phyloP scores from a whole-genome alignment of 2,888 invertebrate genomes.

The Eubasilissa splendida region DNA sequence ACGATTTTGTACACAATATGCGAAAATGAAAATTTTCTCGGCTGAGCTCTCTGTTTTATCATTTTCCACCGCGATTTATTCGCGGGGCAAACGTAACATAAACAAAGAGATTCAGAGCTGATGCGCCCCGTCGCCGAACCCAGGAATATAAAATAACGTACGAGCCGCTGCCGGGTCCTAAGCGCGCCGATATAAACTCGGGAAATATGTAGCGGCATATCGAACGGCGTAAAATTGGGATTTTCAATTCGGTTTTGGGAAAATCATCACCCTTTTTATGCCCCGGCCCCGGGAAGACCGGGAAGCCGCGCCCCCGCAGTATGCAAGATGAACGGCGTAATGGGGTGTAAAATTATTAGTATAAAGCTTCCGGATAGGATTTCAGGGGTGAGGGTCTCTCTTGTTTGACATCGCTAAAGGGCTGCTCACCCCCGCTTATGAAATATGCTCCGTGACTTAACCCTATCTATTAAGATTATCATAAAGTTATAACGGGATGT shows the following conservation, averaged over 20 bases:
- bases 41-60: slow-evolving; percentile 56
- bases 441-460: slow-evolving; percentile 49
- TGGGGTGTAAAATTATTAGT: slow-evolving; percentile 59
- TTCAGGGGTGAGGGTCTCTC: slow-evolving; percentile 50
- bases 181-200: slow-evolving; percentile 56
- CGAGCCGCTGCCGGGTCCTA: slow-evolving; percentile 46
- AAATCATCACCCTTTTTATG: slow-evolving; percentile 59
- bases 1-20: slow-evolving; percentile 58
- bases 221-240: slow-evolving; percentile 59
- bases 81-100: slow-evolving; percentile 57
- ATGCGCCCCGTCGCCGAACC: slow-evolving; percentile 48
- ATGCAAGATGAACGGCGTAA: slow-evolving; percentile 59
- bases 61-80: slow-evolving; percentile 57
- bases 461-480: slow-evolving; percentile 39
- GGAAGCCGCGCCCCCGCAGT: slow-evolving; percentile 53
- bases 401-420: slow-evolving; percentile 52
- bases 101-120: slow-evolving; percentile 57
- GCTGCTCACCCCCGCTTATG: slow-evolving; percentile 46
- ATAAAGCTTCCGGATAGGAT: slow-evolving; percentile 57
- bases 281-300: slow-evolving; percentile 28
- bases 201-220: slow-evolving; percentile 59
- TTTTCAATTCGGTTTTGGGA: slow-evolving; percentile 59
- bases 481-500: slow-evolving; percentile 19
- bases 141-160: slow-evolving; percentile 58
- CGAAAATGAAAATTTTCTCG: slow-evolving; percentile 56